These are phyloP conservation scores for Glomeris maerens DNA, from an alignment of 1,140 invertebrate species.

Conservation along the genomic window DNA sequence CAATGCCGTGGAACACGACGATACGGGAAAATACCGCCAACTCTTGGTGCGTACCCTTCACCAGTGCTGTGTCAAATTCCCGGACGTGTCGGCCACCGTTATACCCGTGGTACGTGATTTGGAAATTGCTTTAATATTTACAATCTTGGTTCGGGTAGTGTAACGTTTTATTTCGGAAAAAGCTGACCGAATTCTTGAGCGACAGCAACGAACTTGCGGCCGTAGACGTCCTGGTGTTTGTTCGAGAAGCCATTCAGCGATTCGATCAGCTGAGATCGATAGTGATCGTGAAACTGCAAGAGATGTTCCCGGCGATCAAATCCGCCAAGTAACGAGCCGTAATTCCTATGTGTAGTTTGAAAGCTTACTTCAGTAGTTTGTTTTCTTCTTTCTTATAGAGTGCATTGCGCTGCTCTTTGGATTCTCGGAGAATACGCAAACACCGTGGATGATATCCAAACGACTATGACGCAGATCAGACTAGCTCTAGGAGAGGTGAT, in stretches of 20 bases:
- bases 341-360: constrained; percentile 7
- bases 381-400: constrained; percentile 29
- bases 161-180: no score
- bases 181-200: constrained; percentile 85
- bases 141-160: background rate
- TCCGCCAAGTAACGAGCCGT: constrained; percentile 35
- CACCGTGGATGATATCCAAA: constrained; percentile 56
- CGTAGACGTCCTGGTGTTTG: constrained; percentile 83
- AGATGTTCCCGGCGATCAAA: constrained; percentile 25
- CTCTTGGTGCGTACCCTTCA: constrained; percentile 88
- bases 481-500: constrained; percentile 59
- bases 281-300: constrained; percentile 46
- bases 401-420: constrained; percentile 93
- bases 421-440: constrained; percentile 92
- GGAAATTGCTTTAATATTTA: background rate
- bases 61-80: constrained; percentile 91
- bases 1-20: constrained; percentile 77
- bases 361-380: constrained; percentile 7
- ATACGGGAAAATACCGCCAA: constrained; percentile 90
- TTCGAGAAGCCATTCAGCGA: constrained; percentile 85
- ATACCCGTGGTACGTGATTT: constrained; percentile 59
- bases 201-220: constrained; percentile 89
- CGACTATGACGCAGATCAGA: constrained; percentile 59
- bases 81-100: constrained; percentile 84
- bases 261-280: constrained; percentile 65